Percentiles rank a stretch among this genome's conserved stretches.
Evolutionary conservation across 1,140 invertebrate genomes (phyloP).

Genomic region (Megalopta genalis): DNA sequence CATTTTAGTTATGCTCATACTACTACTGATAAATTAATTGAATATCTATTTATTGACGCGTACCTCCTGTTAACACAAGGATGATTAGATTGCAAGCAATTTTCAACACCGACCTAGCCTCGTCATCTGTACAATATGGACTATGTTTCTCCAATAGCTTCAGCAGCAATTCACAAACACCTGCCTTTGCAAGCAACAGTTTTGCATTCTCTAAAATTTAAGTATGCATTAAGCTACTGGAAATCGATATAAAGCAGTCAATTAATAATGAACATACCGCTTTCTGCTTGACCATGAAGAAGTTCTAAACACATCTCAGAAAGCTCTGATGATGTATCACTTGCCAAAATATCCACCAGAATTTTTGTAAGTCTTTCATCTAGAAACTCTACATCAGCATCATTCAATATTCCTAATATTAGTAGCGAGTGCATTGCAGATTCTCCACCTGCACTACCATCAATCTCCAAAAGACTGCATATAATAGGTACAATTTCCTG

Average conservation of each 20-base stretch:
- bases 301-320: constrained; percentile 88
- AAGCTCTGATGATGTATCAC: constrained; percentile 81
- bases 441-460: constrained; percentile 78
- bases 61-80: constrained; percentile 91
- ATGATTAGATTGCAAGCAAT: constrained; percentile 92
- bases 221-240: not conserved
- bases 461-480: constrained; percentile 80
- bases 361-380: constrained; percentile 69
- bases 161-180: constrained; percentile 87
- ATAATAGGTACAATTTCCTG: constrained; percentile 84
- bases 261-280: constrained; percentile 79
- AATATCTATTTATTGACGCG: constrained; percentile 48
- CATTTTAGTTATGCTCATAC: not conserved
- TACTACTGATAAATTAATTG: not conserved
- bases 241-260: constrained; percentile 10
- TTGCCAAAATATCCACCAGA: constrained; percentile 67
- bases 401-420: constrained; percentile 87
- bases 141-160: constrained; percentile 87
- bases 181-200: constrained; percentile 86
- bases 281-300: constrained; percentile 87
- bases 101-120: constrained; percentile 88
- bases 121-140: constrained; percentile 82
- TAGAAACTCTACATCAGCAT: constrained; percentile 79
- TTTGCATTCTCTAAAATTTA: constrained; percentile 86
- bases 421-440: constrained; percentile 85